Evolutionary conservation across 2,888 invertebrate species (phyloP), one percentile per base, ranked within the genome.

Genomic region (Drosophila imparisetae): DNA sequence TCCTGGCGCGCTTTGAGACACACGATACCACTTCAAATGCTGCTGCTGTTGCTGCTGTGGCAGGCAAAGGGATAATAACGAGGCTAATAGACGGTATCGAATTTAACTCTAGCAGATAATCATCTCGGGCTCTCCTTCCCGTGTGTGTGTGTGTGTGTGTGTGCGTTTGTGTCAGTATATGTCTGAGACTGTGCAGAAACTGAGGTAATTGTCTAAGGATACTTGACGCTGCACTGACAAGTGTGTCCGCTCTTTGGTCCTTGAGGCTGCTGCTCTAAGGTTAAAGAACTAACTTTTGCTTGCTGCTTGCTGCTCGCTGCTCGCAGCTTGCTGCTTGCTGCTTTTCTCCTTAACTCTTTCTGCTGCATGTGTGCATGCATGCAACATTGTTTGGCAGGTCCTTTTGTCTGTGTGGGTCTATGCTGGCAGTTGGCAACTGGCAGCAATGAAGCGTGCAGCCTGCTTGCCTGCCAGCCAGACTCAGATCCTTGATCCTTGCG

Each of bases 51-150:
- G 80, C 69, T 57, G 55, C 13, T 21, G 38, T 29, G 40, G 40
- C 38, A 15, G 53, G 54, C 54, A 38, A 82, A 82, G 83, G 84
- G 90, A 91, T 90, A 91, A 91, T 83, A 89, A 86, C 87, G 84
- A 86, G 86, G 92, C 91, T 92, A 92, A 91, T 91, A 92, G 92
- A 90, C 83, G 91, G 91, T 91, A 91, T 91, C 92, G 84, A 91
- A 91, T 91, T 91, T 82, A 90, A 90, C 91, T 87, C 90, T 91
- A 83, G 83, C 82, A 92, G 92, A 92, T 92, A 90, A 91, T 89
- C 89, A 91, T 91, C 91, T 81, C 68, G 61, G 72, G 49, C 59
- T 55, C 61, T 15, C 57, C 42, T 50, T 63, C 38, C 57, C 52
- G 55, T 60, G 4, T 36, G 36, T 27, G 18, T 29, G 29, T 32